These are phyloP conservation scores for Seriola aureovittata DNA, from an alignment of 2,113 vertebrate species.

Conservation along the genomic window DNA sequence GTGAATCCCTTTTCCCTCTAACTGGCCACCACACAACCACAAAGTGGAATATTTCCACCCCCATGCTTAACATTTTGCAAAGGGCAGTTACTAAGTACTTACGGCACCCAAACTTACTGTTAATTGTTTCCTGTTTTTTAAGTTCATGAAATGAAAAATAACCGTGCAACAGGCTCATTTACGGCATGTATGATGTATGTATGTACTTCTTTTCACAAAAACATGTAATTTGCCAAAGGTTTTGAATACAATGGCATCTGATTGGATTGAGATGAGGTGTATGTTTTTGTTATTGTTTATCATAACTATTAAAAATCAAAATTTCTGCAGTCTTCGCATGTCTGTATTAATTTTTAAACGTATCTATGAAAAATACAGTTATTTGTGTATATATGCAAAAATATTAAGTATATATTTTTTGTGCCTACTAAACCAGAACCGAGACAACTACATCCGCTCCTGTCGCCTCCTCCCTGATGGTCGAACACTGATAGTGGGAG, in stretches of 20 bases:
- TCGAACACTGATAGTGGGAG: slow-evolving; percentile 95
- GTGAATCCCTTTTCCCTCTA: background rate
- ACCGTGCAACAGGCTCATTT: no score
- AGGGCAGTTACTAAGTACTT: no score
- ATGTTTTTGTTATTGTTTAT: background rate
- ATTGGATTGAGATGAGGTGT: background rate
- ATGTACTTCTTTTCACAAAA: no score
- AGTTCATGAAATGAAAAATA: no score
- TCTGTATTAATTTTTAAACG: background rate
- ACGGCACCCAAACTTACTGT: no score
- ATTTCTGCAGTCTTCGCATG: background rate
- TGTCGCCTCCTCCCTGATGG: slow-evolving; percentile 97
- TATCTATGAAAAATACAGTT: background rate
- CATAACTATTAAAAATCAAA: background rate
- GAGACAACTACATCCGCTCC: slow-evolving; percentile 98
- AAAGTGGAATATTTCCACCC: no score
- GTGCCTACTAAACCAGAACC: slow-evolving; percentile 84
- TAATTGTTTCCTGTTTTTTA: no score
- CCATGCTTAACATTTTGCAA: no score
- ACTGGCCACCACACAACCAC: background rate
- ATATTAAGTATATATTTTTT: background rate
- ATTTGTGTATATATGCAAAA: background rate
- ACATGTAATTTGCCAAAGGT: no score
- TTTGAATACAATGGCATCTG: no score
- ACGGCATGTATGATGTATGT: no score